Base-by-base conservation (phyloP, 2,888 invertebrate species). In the Yponomeuta sedellus region DNA sequence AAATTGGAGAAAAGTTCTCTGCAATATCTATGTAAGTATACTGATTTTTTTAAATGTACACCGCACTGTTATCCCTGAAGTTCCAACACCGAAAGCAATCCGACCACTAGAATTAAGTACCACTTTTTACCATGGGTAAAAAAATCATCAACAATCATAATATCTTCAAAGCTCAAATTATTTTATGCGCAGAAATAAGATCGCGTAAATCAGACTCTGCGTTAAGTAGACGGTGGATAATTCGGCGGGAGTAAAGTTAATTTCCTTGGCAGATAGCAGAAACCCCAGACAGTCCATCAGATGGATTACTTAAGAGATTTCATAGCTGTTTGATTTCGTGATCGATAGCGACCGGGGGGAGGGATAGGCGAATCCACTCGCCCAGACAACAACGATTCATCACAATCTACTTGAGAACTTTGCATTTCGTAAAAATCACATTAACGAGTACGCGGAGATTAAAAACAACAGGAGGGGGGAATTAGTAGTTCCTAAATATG, bases 321-420 rank as follows among this genome's bases (percentile, higher is more conserved):
- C 74, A 77, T 77, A 78, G 77, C 76, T 77, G 74, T 79, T 81
- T 80, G 77, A 77, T 74, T 80, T 77, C 70, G 74, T 81, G 78
- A 82, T 79, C 74, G 78, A 81, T 81, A 75, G 72, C 75, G 59
- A 10, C 59, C 22, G 10, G 25, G 22, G 25, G 19, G 59, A 10
- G 59, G 20, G 59, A 22, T 19, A 59, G 59, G 59, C 20, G 20
- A 59, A 59, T 12, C 59, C 59, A 59, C 59, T 59, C 59, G 22
- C 20, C 25, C 59, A 59, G 19, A 57, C 57, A 66, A 39, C 22
- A 39, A 16, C 28, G 16, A 67, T 62, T 64, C 40, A 66, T 68
- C 44, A 52, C 44, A 52, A 52, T 52, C 44, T 52, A 52, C 44
- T 12, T 16, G 44, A 52, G 16, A 52, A 52, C 44, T 52, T 52